These are phyloP conservation scores for Tipula helvola DNA, from an alignment of 2,888 invertebrate genomes.

Conservation along the genomic window DNA sequence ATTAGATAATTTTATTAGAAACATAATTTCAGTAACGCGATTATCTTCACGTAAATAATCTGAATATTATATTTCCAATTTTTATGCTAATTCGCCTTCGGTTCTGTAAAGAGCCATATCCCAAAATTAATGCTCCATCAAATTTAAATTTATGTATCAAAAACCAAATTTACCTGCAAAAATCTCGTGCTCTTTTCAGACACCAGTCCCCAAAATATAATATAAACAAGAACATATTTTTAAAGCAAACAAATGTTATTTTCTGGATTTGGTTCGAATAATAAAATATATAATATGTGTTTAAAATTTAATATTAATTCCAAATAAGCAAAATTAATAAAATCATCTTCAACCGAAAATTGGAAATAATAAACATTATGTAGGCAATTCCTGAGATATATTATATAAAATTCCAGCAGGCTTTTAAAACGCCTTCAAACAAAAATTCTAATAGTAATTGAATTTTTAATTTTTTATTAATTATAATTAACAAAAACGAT, in stretches of 20 bases:
- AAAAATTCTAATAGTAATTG: not conserved
- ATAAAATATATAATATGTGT: not conserved
- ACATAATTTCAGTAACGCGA: not conserved
- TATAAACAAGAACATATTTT: not conserved
- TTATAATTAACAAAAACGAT: not conserved
- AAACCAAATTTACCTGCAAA: not conserved
- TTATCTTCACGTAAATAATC: not conserved
- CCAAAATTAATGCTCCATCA: not conserved
- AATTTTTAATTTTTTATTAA: not conserved
- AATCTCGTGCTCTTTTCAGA: not conserved
- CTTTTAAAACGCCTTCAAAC: not conserved
- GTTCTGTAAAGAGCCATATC: not conserved
- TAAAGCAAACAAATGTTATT: slow-evolving; percentile 9
- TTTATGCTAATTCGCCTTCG: not conserved
- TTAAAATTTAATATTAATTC: not conserved
- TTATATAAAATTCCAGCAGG: not conserved
- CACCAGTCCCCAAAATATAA: not conserved
- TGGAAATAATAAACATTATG: not conserved
- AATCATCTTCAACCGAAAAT: not conserved
- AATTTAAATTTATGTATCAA: not conserved
- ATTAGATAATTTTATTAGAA: not conserved
- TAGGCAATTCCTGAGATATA: not conserved
- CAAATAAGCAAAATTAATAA: not conserved
- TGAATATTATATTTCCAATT: not conserved
- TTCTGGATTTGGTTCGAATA: slow-evolving; percentile 11